Percentiles rank a stretch among this genome's conserved stretches.
Evolutionary conservation across 2,113 vertebrate species (phyloP).

Genomic region (Trichechus manatus): DNA sequence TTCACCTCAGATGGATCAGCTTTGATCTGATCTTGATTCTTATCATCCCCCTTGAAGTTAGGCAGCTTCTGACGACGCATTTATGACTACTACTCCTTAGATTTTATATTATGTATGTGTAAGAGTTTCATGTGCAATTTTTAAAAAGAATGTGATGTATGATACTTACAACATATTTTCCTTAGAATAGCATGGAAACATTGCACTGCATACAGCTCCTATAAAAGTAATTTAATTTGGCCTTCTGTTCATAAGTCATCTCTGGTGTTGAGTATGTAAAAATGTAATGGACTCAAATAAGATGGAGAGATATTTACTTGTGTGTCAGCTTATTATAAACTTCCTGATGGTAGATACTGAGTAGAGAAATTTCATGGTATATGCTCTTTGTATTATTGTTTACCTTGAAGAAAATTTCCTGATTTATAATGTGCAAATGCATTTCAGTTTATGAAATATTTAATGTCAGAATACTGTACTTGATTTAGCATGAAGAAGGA

Average conservation of each 20-base stretch:
- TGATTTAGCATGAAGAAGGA: conserved; percentile 38
- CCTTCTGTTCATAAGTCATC: conserved; percentile 13
- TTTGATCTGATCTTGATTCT: not conserved
- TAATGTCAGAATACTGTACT: not conserved
- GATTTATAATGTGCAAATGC: not conserved
- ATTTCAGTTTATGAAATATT: conserved; percentile 51
- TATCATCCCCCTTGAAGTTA: not conserved
- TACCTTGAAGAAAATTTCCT: not conserved
- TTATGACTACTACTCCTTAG: not conserved
- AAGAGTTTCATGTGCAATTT: not conserved
- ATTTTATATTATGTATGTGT: not conserved
- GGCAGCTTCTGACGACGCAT: not conserved
- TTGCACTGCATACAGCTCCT: not conserved
- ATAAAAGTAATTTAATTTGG: conserved; percentile 49
- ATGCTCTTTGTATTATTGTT: not conserved
- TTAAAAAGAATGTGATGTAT: not conserved
- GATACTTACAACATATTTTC: not conserved
- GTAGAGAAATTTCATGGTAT: conserved; percentile 1
- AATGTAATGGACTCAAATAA: not conserved
- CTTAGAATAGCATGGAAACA: not conserved
- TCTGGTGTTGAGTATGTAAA: not conserved
- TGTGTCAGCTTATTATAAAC: conserved; percentile 3
- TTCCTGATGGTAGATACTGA: not conserved
- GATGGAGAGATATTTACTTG: not conserved
- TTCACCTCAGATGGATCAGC: not conserved